Evolutionary conservation across 2,797 vertebrate genomes (phyloP), one percentile per base, ranked within the genome.

Genomic region (Cyprinella venusta): DNA sequence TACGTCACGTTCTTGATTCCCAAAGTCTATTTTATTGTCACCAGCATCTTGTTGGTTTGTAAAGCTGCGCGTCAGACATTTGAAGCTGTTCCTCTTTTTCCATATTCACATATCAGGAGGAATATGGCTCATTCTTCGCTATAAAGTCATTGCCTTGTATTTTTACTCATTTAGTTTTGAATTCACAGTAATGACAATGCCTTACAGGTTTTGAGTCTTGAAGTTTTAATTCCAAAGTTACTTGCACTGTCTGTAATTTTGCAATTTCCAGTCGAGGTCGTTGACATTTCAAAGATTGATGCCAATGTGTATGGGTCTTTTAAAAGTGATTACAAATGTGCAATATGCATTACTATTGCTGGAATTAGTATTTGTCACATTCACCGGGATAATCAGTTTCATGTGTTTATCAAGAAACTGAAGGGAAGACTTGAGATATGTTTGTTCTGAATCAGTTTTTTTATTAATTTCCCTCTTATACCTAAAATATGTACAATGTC

Each of bases 141-240:
- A 54, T 38, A 3, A 75, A 61, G 24, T 16, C 59, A 77, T 82
- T 79, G 67, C 36, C 24, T 83, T 56, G 69, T 40, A 38, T 65
- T 56, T 68, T 50, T 67, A 45, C 18, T 33, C 36, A 19, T 68
- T 72, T 81, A 68, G 19, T 61, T 80, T 81, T 81, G 64, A 81
- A 79, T 71, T 84, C 16, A 6, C 75, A 77, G 85, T 75, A 72
- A 86, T 68, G 64, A 56, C 9, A 26, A 56, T 56, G 81, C 72
- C 61, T 75, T 68, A 68, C 48, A 45, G 72, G 36, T 68, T 68
- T 65, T 56, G 16, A 82, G 33, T 69, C 50, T 59, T 79, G 50
- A 79, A 79, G 48, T 71, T 52, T 56, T 8, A 79, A 85, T 87
- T 89, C 86, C 86, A 89, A 89, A 89, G 86, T 87, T 59, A 40